Percentiles rank a stretch among this genome's conserved stretches.
These are phyloP conservation scores for Euclidia mi DNA, from an alignment of 2,888 invertebrate species.

Conservation along the genomic window DNA sequence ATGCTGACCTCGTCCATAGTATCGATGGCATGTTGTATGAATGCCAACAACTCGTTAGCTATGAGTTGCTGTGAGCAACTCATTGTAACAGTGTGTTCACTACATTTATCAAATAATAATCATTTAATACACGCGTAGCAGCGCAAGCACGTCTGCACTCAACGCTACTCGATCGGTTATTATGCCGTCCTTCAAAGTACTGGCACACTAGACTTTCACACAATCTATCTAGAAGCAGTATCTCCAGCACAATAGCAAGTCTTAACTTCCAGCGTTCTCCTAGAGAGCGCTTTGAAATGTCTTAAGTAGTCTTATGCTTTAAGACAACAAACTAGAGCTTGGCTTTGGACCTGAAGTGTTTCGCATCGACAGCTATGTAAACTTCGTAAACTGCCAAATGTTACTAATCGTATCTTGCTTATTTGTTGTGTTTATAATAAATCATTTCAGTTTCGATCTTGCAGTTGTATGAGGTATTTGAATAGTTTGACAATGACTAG, in stretches of 20 bases:
- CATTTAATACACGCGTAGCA: no score
- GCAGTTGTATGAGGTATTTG: no score
- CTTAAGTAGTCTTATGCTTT: slow-evolving; percentile 71
- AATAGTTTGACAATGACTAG: no score
- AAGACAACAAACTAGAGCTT: slow-evolving; percentile 66
- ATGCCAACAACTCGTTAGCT: no score
- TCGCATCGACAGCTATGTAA: slow-evolving; percentile 64
- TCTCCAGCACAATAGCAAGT: slow-evolving; percentile 13
- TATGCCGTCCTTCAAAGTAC: no score
- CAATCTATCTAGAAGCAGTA: slow-evolving; percentile 25
- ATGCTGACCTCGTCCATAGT: no score
- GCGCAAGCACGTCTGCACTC: no score
- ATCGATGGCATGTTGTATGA: no score
- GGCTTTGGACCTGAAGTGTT: slow-evolving; percentile 62
- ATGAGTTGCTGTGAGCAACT: no score
- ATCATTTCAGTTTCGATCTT: slow-evolving; percentile 1
- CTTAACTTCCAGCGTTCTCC: slow-evolving; percentile 39
- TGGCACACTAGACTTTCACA: slow-evolving; percentile 15
- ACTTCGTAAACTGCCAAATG: slow-evolving; percentile 74
- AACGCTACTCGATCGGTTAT: no score
- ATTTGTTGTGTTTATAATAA: slow-evolving; percentile 64
- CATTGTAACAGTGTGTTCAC: no score
- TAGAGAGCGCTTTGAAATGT: slow-evolving; percentile 58
- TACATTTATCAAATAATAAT: no score
- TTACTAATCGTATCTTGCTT: slow-evolving; percentile 68